Evolutionary conservation across 2,797 vertebrate species (phyloP).

Genomic region (Tokudaia muenninki): DNA sequence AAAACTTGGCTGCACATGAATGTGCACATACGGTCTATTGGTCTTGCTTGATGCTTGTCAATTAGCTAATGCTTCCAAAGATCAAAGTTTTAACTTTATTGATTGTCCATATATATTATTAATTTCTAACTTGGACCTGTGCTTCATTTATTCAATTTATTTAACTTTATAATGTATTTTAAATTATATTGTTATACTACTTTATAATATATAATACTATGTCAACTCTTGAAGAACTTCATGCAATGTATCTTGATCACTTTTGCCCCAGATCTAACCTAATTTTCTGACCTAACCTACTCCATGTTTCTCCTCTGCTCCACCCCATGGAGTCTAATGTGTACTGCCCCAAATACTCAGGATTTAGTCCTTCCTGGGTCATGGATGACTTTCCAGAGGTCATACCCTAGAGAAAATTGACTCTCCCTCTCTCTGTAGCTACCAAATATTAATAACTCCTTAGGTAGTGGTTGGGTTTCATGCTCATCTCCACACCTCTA

Average conservation of each 20-base stretch:
- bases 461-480: background rate
- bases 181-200: background rate
- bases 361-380: background rate
- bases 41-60: background rate
- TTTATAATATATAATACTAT: background rate
- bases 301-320: background rate
- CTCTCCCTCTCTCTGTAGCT: background rate
- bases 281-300: background rate
- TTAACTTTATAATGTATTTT: background rate
- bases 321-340: background rate
- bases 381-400: no score
- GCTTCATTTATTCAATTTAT: background rate
- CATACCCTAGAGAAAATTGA: background rate
- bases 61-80: background rate
- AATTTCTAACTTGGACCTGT: background rate
- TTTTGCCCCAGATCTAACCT: background rate
- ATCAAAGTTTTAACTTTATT: background rate
- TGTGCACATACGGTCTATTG: background rate
- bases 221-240: background rate
- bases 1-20: background rate
- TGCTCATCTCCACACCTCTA: background rate
- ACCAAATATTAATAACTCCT: background rate
- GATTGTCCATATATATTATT: background rate
- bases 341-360: background rate
- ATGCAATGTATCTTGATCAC: background rate